Base-by-base conservation (phyloP, 2,888 invertebrate genomes). In the Neocrepidodera transversa region DNA sequence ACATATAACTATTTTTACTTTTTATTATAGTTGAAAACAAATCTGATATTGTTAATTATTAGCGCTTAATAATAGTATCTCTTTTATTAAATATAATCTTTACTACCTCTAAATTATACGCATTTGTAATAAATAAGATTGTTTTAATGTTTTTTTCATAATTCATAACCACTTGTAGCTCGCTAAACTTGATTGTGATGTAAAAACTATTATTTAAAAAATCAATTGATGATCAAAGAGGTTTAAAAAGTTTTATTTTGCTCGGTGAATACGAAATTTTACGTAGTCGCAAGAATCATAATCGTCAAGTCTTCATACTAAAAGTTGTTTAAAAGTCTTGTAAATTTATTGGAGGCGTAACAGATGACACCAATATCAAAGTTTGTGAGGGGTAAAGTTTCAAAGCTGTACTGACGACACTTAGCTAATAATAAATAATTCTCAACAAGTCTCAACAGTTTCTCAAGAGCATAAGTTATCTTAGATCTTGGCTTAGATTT, bases 361-460 rank as follows among this genome's bases (percentile, higher is more conserved):
- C 43, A 53, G 53, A 43, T 53, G 53, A 53, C 35, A 53, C 53
- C 53, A n/a, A 42, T 42, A 40, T 42, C 51, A 16, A 52, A 52
- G 42, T 53, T 53, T 43, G 43, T 35, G 35, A 53, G 28, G 53
- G 13, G 45, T 16, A 53, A 53, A 53, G 43, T 53, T 53, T 45
- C 20, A 43, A 52, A 30, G 32, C 52, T 32, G 18, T 52, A 42
- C 20, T 30, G 32, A 42, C 13, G 32, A 42, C 42, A 52, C 36
- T 52, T 52, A 52, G 30, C 52, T 52, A 52, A 52, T 52, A 52
- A 52, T 52, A 52, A 52, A 52, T 52, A 52, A 52, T 52, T 43
- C 42, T 18, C 28, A 52, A 52, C 52, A 42, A 42, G 52, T 42
- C 26, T 23, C 28, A 51, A 38, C 40, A 35, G 13, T 14, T 35